Conservation (phyloP, 2,113 vertebrate genomes). For the Amia ocellicauda region DNA sequence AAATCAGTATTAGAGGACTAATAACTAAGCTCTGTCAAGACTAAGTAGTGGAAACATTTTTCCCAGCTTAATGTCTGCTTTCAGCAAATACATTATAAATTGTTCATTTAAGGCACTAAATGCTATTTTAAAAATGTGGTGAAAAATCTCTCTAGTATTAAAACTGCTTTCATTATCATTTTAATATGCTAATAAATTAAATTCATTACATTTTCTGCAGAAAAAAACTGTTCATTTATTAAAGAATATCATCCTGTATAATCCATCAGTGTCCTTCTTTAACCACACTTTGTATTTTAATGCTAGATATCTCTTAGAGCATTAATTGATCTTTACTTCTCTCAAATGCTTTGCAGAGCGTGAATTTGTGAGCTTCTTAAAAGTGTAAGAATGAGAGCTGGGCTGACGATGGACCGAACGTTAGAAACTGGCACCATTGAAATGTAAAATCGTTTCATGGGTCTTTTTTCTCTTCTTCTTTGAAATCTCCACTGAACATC, state of each 20-base stretch:
- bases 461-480: neutral
- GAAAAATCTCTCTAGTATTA: too few species aligned
- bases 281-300: neutral
- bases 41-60: too few species aligned
- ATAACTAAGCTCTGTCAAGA: too few species aligned
- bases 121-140: too few species aligned
- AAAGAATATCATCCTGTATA: neutral
- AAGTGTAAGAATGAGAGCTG: neutral
- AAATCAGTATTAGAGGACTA: too few species aligned
- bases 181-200: neutral
- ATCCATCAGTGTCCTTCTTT: neutral
- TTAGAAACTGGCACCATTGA: neutral
- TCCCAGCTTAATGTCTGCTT: too few species aligned
- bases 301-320: neutral
- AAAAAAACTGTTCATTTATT: too few species aligned
- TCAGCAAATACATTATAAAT: too few species aligned
- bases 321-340: constrained; percentile 4
- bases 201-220: neutral
- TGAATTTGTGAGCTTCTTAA: constrained; percentile 3
- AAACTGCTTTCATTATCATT: too few species aligned
- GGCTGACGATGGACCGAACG: neutral
- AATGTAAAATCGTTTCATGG: neutral
- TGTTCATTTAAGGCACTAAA: too few species aligned
- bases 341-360: neutral
- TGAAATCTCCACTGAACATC: neutral